Evolutionary conservation across 1,140 invertebrate species (phyloP), one percentile per base, ranked within the genome.

Genomic region (Lerema accius): DNA sequence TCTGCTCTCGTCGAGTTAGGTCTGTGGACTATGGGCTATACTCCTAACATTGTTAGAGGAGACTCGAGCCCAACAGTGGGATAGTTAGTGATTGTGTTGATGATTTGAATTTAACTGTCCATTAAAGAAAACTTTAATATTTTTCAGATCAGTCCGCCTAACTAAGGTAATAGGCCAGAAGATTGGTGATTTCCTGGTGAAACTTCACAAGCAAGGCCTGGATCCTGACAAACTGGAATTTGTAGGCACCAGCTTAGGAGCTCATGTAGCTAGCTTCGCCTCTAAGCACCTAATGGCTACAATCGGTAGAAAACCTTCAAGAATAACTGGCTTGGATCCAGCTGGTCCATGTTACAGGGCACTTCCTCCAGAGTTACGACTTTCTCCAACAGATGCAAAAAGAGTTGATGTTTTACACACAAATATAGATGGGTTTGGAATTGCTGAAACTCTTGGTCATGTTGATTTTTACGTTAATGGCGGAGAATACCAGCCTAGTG

Each of bases 401-500:
- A 92, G 92, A 50, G 94, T 95, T 0, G 91, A 94, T 64, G 89
- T 94, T 0, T 82, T 95, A 80, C 95, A 95, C 68, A 95, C 95
- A 0, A 96, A 95, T 73, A 94, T 94, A 0, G 93, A 93, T 4
- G 93, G 93, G 16, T 94, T 94, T 72, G 95, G 95, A 0, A 95
- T 95, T 55, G 86, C 93, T 1, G 92, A 93, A 70, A 90, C 90
- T 0, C 78, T 94, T 10, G 95, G 95, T 0, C 93, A 95, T 73
- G 92, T 95, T 1, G 95, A 96, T 81, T 94, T 95, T 71, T 96
- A 95, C 65, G 92, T 94, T 0, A 96, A 96, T 67, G 95, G 95
- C 0, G 95, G 95, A 0, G 91, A 92, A 59, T 79, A 92, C 11
- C 95, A 96, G 71, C 95, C 95, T 0, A 46, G 80, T 6, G 86